Evolutionary conservation across 2,113 vertebrate species (phyloP).

Genomic region (Thermophis baileyi): DNA sequence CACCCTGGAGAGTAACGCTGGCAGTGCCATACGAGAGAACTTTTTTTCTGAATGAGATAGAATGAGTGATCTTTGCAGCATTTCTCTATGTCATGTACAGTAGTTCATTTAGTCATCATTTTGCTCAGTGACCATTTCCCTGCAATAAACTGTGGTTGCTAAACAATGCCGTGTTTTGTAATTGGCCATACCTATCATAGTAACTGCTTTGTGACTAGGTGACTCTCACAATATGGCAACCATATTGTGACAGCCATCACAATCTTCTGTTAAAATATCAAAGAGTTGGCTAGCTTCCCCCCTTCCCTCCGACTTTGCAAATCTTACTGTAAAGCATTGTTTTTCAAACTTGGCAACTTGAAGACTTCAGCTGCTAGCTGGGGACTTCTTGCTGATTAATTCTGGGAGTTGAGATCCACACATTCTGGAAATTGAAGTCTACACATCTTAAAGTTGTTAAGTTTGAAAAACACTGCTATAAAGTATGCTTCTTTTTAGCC

Average conservation of each 20-base stretch:
- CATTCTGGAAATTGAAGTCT: neutral
- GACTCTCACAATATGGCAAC: neutral
- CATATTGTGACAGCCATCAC: neutral
- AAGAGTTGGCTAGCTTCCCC: neutral
- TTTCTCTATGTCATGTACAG: neutral
- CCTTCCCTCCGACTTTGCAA: neutral
- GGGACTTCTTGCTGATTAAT: neutral
- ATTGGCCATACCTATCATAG: neutral
- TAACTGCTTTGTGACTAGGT: neutral
- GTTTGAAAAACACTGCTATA: neutral
- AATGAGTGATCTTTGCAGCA: neutral
- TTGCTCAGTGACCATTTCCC: neutral
- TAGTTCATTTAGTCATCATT: neutral
- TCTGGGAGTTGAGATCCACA: neutral
- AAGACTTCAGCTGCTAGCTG: neutral
- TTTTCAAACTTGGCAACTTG: neutral
- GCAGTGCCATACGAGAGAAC: neutral
- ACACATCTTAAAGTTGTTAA: neutral
- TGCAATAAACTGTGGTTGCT: neutral
- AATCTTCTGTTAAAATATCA: neutral
- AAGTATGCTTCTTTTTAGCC: neutral
- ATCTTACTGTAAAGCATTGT: neutral
- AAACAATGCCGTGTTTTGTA: neutral
- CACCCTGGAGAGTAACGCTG: neutral
- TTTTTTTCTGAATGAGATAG: neutral